Evolutionary conservation across 2,888 invertebrate genomes (phyloP).

Genomic region (Carpatolechia fugitivella): DNA sequence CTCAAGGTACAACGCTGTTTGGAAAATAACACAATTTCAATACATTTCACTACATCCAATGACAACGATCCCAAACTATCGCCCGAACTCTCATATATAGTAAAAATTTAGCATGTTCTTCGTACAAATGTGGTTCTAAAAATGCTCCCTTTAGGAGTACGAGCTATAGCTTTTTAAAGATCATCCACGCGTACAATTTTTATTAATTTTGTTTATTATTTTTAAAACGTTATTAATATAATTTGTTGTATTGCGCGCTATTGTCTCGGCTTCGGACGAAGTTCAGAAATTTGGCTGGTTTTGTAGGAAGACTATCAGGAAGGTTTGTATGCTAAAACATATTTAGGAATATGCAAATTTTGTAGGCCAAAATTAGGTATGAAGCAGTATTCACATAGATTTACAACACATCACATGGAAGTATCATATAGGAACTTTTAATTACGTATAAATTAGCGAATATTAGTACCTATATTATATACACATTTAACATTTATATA

Average conservation of each 20-base stretch:
- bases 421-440: conserved; percentile 28
- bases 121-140: conserved; percentile 46
- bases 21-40: conserved; percentile 67
- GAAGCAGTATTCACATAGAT: no score
- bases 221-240: conserved; percentile 77
- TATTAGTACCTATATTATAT: neutral
- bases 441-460: conserved; percentile 1
- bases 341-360: neutral
- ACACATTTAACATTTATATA: neutral
- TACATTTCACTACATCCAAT: conserved; percentile 71
- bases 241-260: conserved; percentile 73
- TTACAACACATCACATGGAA: conserved; percentile 13
- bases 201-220: conserved; percentile 74
- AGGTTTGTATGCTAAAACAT: conserved; percentile 32
- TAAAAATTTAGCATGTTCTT: conserved; percentile 48
- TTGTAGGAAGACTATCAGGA: conserved; percentile 68
- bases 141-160: conserved; percentile 53
- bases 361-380: no score
- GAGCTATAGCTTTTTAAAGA: conserved; percentile 32
- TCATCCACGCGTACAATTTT: conserved; percentile 72
- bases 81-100: conserved; percentile 45
- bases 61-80: conserved; percentile 37
- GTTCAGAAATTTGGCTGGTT: conserved; percentile 45
- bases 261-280: conserved; percentile 47
- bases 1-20: conserved; percentile 63